phyloP scores from a whole-genome alignment of 2,888 invertebrate genomes.

The Epiblema foenella region DNA sequence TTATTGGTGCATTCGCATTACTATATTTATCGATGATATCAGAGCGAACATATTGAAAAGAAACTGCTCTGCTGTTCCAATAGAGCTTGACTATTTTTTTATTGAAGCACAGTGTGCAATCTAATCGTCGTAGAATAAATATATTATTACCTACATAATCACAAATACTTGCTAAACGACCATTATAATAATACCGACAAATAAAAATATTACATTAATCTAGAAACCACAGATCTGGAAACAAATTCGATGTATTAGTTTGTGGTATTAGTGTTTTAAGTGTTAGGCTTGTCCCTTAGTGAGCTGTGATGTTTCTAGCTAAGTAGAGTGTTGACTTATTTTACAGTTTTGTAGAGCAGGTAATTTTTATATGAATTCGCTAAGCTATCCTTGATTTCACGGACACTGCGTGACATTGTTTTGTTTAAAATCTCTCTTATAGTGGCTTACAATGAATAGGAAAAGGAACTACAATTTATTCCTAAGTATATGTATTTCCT shows the following conservation, averaged over 20 bases:
- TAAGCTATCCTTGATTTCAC: neutral
- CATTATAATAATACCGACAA: constrained; percentile 39
- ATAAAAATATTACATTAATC: constrained; percentile 26
- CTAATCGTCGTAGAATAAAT: constrained; percentile 12
- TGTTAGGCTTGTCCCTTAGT: constrained; percentile 46
- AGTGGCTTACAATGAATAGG: too few species aligned
- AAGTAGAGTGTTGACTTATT: constrained; percentile 46
- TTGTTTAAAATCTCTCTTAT: too few species aligned
- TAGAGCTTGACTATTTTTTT: constrained; percentile 41
- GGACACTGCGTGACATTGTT: too few species aligned
- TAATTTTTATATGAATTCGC: neutral
- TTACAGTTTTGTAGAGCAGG: constrained; percentile 20
- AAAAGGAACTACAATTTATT: too few species aligned
- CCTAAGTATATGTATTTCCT: neutral
- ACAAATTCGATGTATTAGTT: constrained; percentile 39
- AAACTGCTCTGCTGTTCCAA: constrained; percentile 6
- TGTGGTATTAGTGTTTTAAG: constrained; percentile 41
- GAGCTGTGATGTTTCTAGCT: constrained; percentile 48
- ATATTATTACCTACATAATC: constrained; percentile 28
- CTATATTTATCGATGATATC: constrained; percentile 6
- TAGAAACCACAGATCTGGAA: neutral
- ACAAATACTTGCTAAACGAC: constrained; percentile 25
- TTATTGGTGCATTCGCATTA: neutral
- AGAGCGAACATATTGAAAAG: constrained; percentile 24
- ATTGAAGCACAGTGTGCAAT: constrained; percentile 27